Evolutionary conservation across 2,113 vertebrate genomes (phyloP).

Genomic region (Tricholaema leucomelas): DNA sequence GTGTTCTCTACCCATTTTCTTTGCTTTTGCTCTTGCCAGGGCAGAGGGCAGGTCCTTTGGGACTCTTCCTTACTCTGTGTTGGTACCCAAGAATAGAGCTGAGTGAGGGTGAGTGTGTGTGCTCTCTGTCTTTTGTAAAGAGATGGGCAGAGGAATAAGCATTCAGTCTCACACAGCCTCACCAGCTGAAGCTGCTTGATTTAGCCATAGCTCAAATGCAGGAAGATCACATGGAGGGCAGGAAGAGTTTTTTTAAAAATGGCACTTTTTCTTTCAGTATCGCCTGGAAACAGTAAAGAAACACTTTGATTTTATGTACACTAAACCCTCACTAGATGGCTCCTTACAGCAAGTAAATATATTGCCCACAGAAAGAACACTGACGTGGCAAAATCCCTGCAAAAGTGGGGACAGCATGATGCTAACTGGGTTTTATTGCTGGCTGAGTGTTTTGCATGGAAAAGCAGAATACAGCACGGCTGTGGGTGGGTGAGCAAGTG

Average conservation of each 20-base stretch:
- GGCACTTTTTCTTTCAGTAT: background rate
- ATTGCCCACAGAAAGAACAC: background rate
- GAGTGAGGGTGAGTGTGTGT: background rate
- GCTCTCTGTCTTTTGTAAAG: background rate
- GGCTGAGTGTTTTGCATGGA: background rate
- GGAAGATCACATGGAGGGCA: background rate
- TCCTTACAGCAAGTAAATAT: conserved; percentile 59
- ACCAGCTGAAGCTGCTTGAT: background rate
- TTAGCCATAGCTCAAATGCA: background rate
- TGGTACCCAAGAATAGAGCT: background rate
- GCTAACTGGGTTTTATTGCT: background rate
- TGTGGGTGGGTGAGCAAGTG: background rate
- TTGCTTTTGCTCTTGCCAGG: background rate
- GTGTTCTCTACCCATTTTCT: background rate
- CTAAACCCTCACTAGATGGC: conserved; percentile 68
- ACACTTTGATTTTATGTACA: conserved; percentile 16
- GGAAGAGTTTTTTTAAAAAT: background rate
- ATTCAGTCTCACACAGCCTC: fast-evolving
- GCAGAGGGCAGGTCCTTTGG: background rate
- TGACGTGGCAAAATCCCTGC: background rate
- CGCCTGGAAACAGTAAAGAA: background rate
- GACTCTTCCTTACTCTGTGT: background rate
- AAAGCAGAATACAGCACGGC: background rate
- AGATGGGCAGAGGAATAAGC: background rate
- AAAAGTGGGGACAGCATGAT: background rate